phyloP scores from a whole-genome alignment of 2,113 vertebrate species.

The Saguinus midas region DNA sequence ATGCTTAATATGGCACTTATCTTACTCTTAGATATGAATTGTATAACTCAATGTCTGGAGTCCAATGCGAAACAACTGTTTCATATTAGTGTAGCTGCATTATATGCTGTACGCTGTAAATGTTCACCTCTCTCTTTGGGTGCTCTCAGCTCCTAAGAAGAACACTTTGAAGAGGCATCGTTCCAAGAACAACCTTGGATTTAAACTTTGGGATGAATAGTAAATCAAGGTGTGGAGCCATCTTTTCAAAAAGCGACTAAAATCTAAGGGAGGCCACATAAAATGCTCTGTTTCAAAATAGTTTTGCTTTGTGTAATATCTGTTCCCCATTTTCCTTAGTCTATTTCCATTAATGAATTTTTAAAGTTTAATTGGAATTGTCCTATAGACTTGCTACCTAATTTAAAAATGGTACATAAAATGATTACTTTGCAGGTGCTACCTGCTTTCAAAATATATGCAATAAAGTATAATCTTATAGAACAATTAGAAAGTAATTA shows the following conservation, averaged over 20 bases:
- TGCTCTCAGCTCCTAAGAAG: slow-evolving; percentile 40
- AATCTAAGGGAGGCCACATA: slow-evolving; percentile 14
- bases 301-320: slow-evolving; percentile 55
- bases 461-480: slow-evolving; percentile 46
- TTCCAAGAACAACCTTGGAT: slow-evolving; percentile 61
- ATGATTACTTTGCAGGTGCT: slow-evolving; percentile 25
- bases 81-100: slow-evolving; percentile 39
- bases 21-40: slow-evolving; percentile 51
- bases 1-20: slow-evolving; percentile 43
- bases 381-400: slow-evolving; percentile 79
- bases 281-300: slow-evolving; percentile 49
- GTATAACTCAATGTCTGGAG: slow-evolving; percentile 50
- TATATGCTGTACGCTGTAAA: slow-evolving; percentile 55
- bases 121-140: slow-evolving; percentile 50
- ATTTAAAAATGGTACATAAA: slow-evolving; percentile 75
- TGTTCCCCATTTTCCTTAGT: slow-evolving; percentile 69
- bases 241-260: slow-evolving; percentile 60
- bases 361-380: slow-evolving; percentile 77
- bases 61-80: slow-evolving; percentile 61
- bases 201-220: slow-evolving; percentile 48
- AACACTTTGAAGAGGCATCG: slow-evolving; percentile 1
- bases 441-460: slow-evolving; percentile 51
- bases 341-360: slow-evolving; percentile 77
- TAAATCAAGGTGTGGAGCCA: slow-evolving; percentile 50
- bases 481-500: slow-evolving; percentile 52